Evolutionary conservation across 2,797 vertebrate species (phyloP).

Genomic region (Carapus acus): DNA sequence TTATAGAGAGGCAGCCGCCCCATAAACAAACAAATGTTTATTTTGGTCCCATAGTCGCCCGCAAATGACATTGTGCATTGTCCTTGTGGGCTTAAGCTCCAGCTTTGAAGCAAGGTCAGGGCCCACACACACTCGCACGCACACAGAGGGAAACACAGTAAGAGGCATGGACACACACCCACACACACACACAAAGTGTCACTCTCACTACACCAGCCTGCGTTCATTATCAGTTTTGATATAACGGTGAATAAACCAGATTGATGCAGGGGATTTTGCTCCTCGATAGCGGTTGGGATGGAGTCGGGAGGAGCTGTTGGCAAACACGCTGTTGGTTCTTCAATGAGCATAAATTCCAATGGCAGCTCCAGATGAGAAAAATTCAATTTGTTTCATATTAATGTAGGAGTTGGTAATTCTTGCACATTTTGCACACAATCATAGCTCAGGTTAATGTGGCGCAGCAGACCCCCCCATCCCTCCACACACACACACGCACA

Average conservation of each 20-base stretch:
- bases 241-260: conserved; percentile 13
- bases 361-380: conserved; percentile 27
- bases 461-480: conserved; percentile 8
- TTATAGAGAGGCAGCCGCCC: conserved; percentile 45
- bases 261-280: conserved; percentile 14
- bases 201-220: too few relatives aligned
- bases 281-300: too few relatives aligned
- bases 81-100: conserved; percentile 1
- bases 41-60: conserved; percentile 29
- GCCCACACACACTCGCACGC: too few relatives aligned
- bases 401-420: conserved; percentile 49
- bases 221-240: conserved; percentile 4
- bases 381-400: conserved; percentile 50
- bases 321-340: conserved; percentile 6
- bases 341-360: conserved; percentile 19
- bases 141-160: too few relatives aligned
- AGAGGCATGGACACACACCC: too few relatives aligned
- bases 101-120: conserved; percentile 12
- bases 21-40: conserved; percentile 46
- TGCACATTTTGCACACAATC: conserved; percentile 30
- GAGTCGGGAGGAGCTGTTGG: not conserved
- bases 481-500: too few relatives aligned
- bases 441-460: conserved; percentile 13
- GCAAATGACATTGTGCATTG: not conserved
- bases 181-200: too few relatives aligned